Evolutionary conservation across 2,888 invertebrate genomes (phyloP).

Genomic region (Glaucopsyche alexis): DNA sequence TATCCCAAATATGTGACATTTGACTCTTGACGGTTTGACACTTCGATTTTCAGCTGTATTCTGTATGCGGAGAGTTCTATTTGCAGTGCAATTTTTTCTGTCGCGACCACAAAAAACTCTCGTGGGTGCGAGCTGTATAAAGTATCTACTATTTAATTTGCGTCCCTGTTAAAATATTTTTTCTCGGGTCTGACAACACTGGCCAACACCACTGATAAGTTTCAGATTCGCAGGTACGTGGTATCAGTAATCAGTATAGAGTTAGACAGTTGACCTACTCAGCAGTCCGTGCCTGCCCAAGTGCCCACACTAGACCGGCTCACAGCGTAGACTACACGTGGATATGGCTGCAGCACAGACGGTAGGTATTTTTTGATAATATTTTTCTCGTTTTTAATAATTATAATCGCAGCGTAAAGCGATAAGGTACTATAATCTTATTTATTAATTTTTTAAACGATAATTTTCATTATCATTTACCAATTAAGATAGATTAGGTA

Average conservation of each 20-base stretch:
- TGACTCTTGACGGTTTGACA: no score
- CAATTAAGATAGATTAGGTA: neutral
- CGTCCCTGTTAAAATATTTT: neutral
- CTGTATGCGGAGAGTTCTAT: no score
- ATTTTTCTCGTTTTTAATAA: neutral
- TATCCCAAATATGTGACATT: no score
- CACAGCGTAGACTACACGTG: neutral
- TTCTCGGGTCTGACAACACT: neutral
- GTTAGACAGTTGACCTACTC: neutral
- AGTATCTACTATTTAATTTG: no score
- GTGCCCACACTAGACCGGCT: neutral
- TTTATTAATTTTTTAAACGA: neutral
- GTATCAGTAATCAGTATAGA: neutral
- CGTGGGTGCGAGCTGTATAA: no score
- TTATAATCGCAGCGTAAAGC: neutral
- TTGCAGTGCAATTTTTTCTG: no score
- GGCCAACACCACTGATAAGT: slow-evolving; percentile 10
- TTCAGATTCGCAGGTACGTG: neutral
- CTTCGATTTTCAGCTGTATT: no score
- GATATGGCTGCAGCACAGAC: neutral
- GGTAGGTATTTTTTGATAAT: neutral
- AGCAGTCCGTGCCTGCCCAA: neutral
- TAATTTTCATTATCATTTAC: neutral
- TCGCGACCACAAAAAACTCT: no score
- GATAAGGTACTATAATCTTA: neutral